phyloP scores from a whole-genome alignment of 2,888 invertebrate species.

The Drosophila algonquin region DNA sequence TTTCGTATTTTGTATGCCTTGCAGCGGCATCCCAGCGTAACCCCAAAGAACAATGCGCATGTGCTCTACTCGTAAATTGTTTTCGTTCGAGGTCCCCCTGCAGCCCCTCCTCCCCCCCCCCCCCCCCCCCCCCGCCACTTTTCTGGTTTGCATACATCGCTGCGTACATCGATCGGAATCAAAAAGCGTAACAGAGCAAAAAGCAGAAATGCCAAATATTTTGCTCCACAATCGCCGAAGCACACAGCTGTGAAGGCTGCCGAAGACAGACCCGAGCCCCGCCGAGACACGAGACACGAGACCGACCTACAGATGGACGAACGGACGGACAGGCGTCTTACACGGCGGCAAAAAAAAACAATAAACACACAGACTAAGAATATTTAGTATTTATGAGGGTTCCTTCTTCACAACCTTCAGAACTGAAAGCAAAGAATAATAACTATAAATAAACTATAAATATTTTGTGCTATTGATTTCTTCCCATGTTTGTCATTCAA shows the following conservation, averaged over 20 bases:
- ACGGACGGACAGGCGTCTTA: neutral
- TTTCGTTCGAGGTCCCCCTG: conserved; percentile 30
- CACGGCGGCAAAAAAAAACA: conserved; percentile 3
- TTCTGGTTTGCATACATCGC: conserved; percentile 26
- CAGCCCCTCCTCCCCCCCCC: conserved; percentile 47
- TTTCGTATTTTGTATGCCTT: conserved; percentile 49
- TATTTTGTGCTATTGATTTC: neutral
- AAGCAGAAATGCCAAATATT: conserved; percentile 73
- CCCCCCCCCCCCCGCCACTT: conserved; percentile 40
- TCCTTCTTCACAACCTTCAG: neutral
- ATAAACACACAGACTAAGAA: neutral
- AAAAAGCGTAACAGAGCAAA: conserved; percentile 78
- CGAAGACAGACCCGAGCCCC: conserved; percentile 13
- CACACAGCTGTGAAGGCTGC: conserved; percentile 47
- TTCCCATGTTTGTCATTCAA: neutral
- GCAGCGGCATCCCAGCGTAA: conserved; percentile 31
- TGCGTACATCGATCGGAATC: conserved; percentile 75
- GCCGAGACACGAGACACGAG: neutral
- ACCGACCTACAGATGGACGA: neutral
- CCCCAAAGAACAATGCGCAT: conserved; percentile 67
- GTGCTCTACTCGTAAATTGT: conserved; percentile 67
- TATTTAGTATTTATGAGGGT: neutral
- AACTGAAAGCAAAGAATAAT: neutral
- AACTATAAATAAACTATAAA: neutral
- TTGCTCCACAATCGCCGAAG: neutral